These are phyloP conservation scores for Ips typographus DNA, from an alignment of 1,140 invertebrate species.

Conservation along the genomic window DNA sequence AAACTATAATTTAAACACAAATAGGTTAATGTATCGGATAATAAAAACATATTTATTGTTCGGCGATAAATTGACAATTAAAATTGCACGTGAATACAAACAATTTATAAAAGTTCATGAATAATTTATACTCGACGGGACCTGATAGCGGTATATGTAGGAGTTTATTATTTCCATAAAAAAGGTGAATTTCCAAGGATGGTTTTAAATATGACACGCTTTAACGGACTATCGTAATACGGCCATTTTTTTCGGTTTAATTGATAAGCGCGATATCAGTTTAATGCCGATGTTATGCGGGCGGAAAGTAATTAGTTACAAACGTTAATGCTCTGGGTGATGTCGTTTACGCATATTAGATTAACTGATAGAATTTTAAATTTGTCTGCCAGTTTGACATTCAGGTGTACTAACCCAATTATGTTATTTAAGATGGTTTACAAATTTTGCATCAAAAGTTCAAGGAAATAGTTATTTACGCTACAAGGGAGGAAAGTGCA, in stretches of 20 bases:
- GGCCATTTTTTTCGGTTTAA: conserved; percentile 29
- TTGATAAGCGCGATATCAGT: conserved; percentile 38
- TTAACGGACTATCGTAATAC: conserved; percentile 22
- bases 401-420: too few species aligned
- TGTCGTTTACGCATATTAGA: not conserved
- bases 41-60: conserved; percentile 15
- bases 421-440: too few species aligned
- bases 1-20: conserved; percentile 6
- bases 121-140: conserved; percentile 21
- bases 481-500: too few species aligned
- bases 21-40: conserved; percentile 27
- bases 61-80: conserved; percentile 26
- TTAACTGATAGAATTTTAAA: not conserved
- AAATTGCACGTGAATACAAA: conserved; percentile 35
- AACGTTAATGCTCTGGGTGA: not conserved
- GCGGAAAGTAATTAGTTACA: conserved; percentile 29
- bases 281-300: conserved; percentile 38
- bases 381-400: too few species aligned
- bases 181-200: conserved; percentile 37
- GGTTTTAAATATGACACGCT: conserved; percentile 37
- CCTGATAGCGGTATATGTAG: conserved; percentile 15
- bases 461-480: too few species aligned
- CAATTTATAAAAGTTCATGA: conserved; percentile 22
- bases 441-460: too few species aligned
- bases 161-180: conserved; percentile 35